Evolutionary conservation across 1,140 invertebrate species (phyloP), one percentile per base, ranked within the genome.

Genomic region (Lasaia peninsularis): DNA sequence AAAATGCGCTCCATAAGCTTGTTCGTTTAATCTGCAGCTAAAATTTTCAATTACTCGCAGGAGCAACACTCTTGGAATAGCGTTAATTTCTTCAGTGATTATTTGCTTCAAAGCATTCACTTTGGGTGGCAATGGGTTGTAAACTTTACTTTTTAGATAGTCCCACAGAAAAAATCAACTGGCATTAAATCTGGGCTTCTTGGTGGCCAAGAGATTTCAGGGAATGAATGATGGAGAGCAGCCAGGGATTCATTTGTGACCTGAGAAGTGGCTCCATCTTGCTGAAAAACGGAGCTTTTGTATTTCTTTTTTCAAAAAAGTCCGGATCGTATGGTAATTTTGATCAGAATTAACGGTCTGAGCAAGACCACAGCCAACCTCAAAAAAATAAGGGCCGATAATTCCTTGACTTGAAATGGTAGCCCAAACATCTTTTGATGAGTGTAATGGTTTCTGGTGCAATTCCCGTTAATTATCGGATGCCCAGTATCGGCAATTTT

Each of bases 401-500:
- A 58, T 56, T 56, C 56, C 52, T 56, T 56, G 32, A 34, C 7
- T 40, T 40, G 62, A 63, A 52, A 63, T 52, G 12, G 52, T 51
- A 52, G 52, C 32, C 52, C 54, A 63, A 52, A 59, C 62, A 24
- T 56, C 58, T 53, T 56, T 60, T 44, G 57, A 24, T 20, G 54
- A 54, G 31, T 60, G 53, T 21, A 60, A 56, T 10, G 53, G 57
- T 12, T 53, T 56, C 31, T 56, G 49, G 49, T 57, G 54, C n/a
- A 52, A 40, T 55, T 51, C 14, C 55, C 11, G 28, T 4, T 48
- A 59, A 32, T 62, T 59, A 9, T 59, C 56, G 28, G 35, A 18
- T 49, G 33, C 53, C 56, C 56, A 62, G 20, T 50, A 57, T 31
- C 56, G 50, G 32, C 59, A 53, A 56, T 59, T 65, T 62, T 65